Evolutionary conservation across 2,797 vertebrate species (phyloP).

Genomic region (Lagocephalus sceleratus): DNA sequence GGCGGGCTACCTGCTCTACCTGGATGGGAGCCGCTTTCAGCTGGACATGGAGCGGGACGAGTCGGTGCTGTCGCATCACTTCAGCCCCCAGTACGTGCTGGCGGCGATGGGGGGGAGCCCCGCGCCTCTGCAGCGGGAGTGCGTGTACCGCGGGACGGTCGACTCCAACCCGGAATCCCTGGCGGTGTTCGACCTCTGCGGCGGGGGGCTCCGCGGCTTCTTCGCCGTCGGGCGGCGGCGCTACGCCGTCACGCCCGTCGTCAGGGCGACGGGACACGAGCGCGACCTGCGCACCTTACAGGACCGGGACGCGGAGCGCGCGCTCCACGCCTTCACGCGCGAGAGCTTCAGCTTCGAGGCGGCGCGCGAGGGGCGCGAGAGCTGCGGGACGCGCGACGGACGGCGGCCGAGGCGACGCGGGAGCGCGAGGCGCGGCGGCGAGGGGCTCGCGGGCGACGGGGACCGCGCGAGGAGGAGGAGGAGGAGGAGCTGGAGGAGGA

Average conservation of each 20-base stretch:
- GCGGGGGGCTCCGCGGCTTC: constrained; percentile 86
- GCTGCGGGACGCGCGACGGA: constrained; percentile 65
- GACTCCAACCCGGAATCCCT: constrained; percentile 86
- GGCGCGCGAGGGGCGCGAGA: constrained; percentile 42
- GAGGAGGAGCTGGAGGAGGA: constrained; percentile 50
- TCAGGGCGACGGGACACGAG: constrained; percentile 59
- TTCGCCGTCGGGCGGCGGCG: constrained; percentile 85
- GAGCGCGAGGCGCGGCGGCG: constrained; percentile 34
- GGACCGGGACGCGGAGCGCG: constrained; percentile 69
- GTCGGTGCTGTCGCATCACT: constrained; percentile 71
- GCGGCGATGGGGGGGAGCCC: constrained; percentile 49
- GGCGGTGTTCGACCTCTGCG: constrained; percentile 87
- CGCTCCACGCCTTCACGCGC: constrained; percentile 78
- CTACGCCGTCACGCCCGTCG: constrained; percentile 83
- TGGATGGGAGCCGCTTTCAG: constrained; percentile 84
- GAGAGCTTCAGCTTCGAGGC: constrained; percentile 78
- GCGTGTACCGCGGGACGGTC: constrained; percentile 89
- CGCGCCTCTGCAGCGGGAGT: constrained; percentile 68
- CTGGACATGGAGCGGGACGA: constrained; percentile 90
- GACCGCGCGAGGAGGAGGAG: constrained; percentile 36
- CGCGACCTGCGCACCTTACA: constrained; percentile 71
- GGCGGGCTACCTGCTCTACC: constrained; percentile 88
- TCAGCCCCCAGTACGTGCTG: constrained; percentile 62
- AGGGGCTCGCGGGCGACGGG: constrained; percentile 14
- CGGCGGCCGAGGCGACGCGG: constrained; percentile 12